Conservation (phyloP, 2,113 vertebrate genomes). For the Mesitornis unicolor region DNA sequence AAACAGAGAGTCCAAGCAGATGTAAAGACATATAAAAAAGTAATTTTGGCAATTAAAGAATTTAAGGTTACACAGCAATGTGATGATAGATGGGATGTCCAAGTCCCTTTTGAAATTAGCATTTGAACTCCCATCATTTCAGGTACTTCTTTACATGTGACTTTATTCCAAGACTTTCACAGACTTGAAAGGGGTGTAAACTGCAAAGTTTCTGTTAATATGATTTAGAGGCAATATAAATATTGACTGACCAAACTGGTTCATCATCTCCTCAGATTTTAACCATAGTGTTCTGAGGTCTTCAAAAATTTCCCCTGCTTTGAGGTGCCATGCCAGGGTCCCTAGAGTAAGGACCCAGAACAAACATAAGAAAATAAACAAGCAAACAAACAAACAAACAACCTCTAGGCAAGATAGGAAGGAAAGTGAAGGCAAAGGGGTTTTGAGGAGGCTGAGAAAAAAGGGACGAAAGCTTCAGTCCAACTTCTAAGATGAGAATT, state of each 20-base stretch:
- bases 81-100: not conserved
- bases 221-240: not conserved
- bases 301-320: not conserved
- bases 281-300: fast-evolving
- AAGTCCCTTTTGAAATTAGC: not conserved
- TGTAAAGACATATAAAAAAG: not conserved
- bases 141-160: not conserved
- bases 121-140: not conserved
- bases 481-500: not conserved
- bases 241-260: not conserved
- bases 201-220: not conserved
- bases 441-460: not conserved
- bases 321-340: fast-evolving
- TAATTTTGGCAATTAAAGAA: not conserved
- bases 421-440: not conserved
- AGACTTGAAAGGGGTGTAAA: not conserved
- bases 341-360: not conserved
- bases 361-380: not conserved
- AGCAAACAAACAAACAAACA: fast-evolving
- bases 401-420: not conserved
- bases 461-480: not conserved
- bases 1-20: not conserved
- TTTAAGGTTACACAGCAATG: not conserved
- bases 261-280: not conserved
- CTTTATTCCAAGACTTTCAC: not conserved